phyloP scores from a whole-genome alignment of 1,140 invertebrate species.

The Drosophila tani region DNA sequence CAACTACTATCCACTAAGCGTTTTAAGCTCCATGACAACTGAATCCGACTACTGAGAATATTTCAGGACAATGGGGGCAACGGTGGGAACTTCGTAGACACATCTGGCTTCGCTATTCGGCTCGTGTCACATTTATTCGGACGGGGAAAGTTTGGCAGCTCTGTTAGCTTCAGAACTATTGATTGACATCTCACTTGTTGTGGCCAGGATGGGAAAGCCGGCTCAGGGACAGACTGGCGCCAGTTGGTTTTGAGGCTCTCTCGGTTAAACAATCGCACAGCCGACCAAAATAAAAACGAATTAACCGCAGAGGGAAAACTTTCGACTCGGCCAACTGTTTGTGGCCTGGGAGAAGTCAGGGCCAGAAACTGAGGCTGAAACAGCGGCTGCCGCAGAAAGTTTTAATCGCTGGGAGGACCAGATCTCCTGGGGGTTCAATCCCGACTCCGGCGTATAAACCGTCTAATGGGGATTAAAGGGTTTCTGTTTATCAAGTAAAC shows the following conservation, averaged over 20 bases:
- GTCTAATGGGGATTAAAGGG: constrained; percentile 35
- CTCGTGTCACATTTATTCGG: constrained; percentile 7
- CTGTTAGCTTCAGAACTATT: constrained; percentile 20
- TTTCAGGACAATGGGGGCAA: neutral
- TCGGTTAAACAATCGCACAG: constrained; percentile 38
- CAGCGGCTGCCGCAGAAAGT: constrained; percentile 34
- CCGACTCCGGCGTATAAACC: constrained; percentile 2
- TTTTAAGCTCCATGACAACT: constrained; percentile 3
- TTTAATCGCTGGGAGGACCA: constrained; percentile 30
- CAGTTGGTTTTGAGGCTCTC: constrained; percentile 37
- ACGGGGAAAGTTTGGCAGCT: constrained; percentile 1
- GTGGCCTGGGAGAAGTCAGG: constrained; percentile 11
- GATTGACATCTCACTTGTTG: constrained; percentile 53
- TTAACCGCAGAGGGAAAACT: constrained; percentile 47
- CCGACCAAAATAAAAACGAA: constrained; percentile 32
- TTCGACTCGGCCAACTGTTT: constrained; percentile 40
- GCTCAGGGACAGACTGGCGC: constrained; percentile 18
- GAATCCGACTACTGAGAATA: neutral
- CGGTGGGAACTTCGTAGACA: constrained; percentile 8
- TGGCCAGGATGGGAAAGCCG: constrained; percentile 2
- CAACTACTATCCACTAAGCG: neutral
- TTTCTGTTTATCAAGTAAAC: constrained; percentile 30
- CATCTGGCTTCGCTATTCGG: constrained; percentile 3
- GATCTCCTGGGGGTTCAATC: constrained; percentile 10
- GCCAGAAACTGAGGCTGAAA: constrained; percentile 23